These are phyloP conservation scores for Chymomyza fuscimana DNA, from an alignment of 2,888 invertebrate species.

Conservation along the genomic window DNA sequence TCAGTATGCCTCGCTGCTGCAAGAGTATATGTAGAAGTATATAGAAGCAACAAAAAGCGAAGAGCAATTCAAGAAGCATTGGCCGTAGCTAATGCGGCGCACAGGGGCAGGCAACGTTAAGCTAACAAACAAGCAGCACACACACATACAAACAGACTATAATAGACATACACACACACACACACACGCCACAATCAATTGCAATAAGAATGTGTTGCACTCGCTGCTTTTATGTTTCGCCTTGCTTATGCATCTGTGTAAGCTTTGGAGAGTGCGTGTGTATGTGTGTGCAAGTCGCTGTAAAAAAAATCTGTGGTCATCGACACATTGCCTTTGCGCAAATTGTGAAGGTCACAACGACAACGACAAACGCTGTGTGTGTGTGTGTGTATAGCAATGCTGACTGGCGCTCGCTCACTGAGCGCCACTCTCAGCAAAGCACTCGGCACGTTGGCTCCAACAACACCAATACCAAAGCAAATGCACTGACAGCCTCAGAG, in stretches of 20 bases:
- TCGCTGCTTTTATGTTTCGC: constrained; percentile 62
- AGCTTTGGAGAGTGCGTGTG: constrained; percentile 24
- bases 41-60: neutral
- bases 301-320: constrained; percentile 79
- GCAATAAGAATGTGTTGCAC: constrained; percentile 70
- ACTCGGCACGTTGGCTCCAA: constrained; percentile 7
- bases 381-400: constrained; percentile 23
- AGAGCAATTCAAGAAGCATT: too few relatives aligned
- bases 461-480: constrained; percentile 45
- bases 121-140: constrained; percentile 9
- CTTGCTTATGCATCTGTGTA: constrained; percentile 20
- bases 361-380: constrained; percentile 64
- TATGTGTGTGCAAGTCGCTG: constrained; percentile 36
- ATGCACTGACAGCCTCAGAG: constrained; percentile 43
- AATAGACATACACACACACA: constrained; percentile 12
- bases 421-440: neutral
- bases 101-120: constrained; percentile 1
- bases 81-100: neutral
- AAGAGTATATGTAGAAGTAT: neutral
- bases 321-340: constrained; percentile 81
- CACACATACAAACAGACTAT: constrained; percentile 15
- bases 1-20: neutral
- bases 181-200: constrained; percentile 56
- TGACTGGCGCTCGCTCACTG: neutral
- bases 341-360: constrained; percentile 81